phyloP scores from a whole-genome alignment of 2,797 vertebrate species.

The Cossypha dichroa region DNA sequence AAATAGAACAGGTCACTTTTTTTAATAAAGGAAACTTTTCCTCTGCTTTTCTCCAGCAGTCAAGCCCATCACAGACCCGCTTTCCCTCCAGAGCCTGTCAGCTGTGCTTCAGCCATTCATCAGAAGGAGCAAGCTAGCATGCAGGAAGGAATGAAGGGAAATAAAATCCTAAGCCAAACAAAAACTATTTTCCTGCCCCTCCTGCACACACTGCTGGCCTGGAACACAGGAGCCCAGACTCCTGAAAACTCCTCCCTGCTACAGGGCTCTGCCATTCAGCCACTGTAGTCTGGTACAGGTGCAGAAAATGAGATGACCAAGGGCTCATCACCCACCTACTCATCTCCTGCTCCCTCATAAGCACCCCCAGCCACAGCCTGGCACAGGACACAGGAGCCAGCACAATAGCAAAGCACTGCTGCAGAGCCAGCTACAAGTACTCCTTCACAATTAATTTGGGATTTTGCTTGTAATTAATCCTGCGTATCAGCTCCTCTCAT shows the following conservation, averaged over 20 bases:
- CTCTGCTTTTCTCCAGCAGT: not conserved
- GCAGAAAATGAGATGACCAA: not conserved
- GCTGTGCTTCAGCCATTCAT: not conserved
- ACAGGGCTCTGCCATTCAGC: not conserved
- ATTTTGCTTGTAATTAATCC: constrained; percentile 67
- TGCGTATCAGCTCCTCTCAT: not conserved
- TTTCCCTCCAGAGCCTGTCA: not conserved
- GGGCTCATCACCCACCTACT: not conserved
- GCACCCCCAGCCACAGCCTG: not conserved
- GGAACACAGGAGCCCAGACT: fast-evolving
- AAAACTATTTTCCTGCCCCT: not conserved
- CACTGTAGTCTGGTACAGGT: fast-evolving
- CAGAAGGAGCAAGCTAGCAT: not conserved
- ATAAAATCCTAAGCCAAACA: not conserved
- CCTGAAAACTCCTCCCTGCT: not conserved
- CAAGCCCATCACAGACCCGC: fast-evolving
- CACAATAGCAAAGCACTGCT: not conserved
- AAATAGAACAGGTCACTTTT: not conserved
- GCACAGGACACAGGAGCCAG: not conserved
- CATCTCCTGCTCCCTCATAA: not conserved
- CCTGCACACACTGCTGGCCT: not conserved
- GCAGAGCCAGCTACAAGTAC: not conserved
- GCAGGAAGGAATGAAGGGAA: not conserved
- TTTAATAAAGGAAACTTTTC: not conserved
- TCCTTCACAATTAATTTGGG: constrained; percentile 37